These are phyloP conservation scores for Lepetodrilus schrolli DNA, from an alignment of 2,888 invertebrate species.

Conservation along the genomic window DNA sequence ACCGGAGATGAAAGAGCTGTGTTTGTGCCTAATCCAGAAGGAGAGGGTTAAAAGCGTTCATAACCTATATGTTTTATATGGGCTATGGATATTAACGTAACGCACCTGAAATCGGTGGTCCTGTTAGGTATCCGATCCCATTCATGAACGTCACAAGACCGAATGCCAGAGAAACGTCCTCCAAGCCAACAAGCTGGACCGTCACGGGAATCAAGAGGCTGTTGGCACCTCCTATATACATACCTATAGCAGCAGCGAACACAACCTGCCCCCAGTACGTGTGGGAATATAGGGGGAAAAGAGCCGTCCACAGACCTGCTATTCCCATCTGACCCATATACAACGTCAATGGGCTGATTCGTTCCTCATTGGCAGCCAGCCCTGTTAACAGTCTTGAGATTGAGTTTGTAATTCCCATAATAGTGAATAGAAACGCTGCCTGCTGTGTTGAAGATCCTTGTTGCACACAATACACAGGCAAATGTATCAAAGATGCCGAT, in stretches of 20 bases:
- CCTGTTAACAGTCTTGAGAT: not conserved
- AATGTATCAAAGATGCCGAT: not conserved
- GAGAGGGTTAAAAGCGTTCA: not conserved
- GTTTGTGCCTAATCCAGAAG: not conserved
- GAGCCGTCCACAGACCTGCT: not conserved
- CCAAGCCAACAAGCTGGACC: not conserved
- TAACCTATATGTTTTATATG: not conserved
- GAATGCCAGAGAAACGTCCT: not conserved
- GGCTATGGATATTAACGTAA: not conserved
- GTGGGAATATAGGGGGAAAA: conserved; percentile 3
- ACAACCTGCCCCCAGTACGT: not conserved
- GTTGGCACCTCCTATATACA: conserved; percentile 15
- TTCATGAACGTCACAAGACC: not conserved
- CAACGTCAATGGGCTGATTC: not conserved
- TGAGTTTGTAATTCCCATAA: not conserved
- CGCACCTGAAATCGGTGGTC: conserved; percentile 13
- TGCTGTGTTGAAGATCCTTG: conserved; percentile 1
- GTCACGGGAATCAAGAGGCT: not conserved
- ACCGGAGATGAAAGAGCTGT: too few species aligned
- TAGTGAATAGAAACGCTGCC: not conserved
- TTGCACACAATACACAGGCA: not conserved
- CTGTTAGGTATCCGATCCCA: conserved; percentile 4
- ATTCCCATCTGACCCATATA: conserved; percentile 11
- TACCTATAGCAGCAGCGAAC: not conserved
- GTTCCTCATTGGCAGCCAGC: conserved; percentile 15